Evolutionary conservation across 2,113 vertebrate genomes (phyloP), one percentile per base, ranked within the genome.

Genomic region (Hemibagrus wyckioides): DNA sequence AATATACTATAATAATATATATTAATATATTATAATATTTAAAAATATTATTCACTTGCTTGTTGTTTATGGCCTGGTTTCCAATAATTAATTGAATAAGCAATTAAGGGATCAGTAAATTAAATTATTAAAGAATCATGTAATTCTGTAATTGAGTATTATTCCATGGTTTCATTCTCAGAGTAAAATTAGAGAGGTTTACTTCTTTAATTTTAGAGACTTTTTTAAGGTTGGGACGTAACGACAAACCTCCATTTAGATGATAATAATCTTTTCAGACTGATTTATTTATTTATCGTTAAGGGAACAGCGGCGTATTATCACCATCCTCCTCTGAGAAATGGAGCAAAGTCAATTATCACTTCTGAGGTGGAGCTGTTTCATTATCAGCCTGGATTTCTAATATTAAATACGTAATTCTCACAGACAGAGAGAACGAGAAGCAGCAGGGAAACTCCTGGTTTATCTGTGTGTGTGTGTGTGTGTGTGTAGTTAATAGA

Each of bases 351-450:
- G 28, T 63, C 48, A 65, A 84, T 88, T 88, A 86, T n/a, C 87
- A 80, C 84, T n/a, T 85, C 82, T 73, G 61, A 61, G 56, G 30
- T 57, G 67, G 63, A 90, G 80, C 54, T 85, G 89, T 88, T 90
- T 88, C 65, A 90, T 90, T 90, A 88, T 73, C 84, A 81, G 82
- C 25, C 36, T 30, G 30, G 77, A 63, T 82, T 69, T 84, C 41
- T 23, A 65, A 80, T 33, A 61, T 71, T 44, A 84, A 41, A 57
- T 14, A 61, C 44, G 36, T 56, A 25, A 69, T 69, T 15, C 33
- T 30, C 73, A 57, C 63, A 85, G 71, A 84, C 71, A 69, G 77
- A 25, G 41, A 80, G 69, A 73, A 6, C 83, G 57, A 80, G 73
- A 65, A 63, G 79, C 28, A 77, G 84, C 41, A 76, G 57, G 77